These are phyloP conservation scores for Eristalis tenax DNA, from an alignment of 2,888 invertebrate species.

Conservation along the genomic window DNA sequence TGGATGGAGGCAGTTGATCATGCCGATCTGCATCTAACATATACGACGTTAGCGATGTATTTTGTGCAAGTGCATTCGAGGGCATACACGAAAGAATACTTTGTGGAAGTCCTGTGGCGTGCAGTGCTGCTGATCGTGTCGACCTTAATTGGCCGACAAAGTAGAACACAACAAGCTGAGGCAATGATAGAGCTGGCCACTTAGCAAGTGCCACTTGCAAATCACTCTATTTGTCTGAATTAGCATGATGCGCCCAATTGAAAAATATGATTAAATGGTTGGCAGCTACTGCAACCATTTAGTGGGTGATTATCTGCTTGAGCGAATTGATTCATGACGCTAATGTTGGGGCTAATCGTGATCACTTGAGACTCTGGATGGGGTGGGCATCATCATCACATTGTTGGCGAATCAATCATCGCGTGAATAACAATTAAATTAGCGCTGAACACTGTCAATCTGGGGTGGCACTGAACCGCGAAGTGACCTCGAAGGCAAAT, in stretches of 20 bases:
- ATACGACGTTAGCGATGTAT: slow-evolving; percentile 1
- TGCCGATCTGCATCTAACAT: neutral
- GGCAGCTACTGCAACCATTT: neutral
- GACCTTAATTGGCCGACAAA: slow-evolving; percentile 35
- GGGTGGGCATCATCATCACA: too few species aligned
- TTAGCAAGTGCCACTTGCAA: slow-evolving; percentile 40
- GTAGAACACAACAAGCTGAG: neutral
- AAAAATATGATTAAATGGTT: slow-evolving; percentile 38
- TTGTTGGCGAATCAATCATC: too few species aligned
- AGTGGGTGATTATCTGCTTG: neutral
- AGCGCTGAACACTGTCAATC: too few species aligned
- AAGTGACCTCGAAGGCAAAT: neutral
- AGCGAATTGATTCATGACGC: neutral
- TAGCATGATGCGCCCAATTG: slow-evolving; percentile 63
- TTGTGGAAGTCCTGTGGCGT: slow-evolving; percentile 19
- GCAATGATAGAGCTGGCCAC: slow-evolving; percentile 22
- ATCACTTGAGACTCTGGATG: too few species aligned
- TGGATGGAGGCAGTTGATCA: neutral
- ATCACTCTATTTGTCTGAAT: slow-evolving; percentile 54
- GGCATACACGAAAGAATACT: neutral
- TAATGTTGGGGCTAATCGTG: neutral
- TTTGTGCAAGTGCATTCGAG: neutral
- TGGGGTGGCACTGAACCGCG: too few species aligned
- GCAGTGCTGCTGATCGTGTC: slow-evolving; percentile 5
- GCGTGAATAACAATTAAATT: too few species aligned